Conservation (phyloP, 1,140 invertebrate genomes). For the Drosophila rhopaloa region DNA sequence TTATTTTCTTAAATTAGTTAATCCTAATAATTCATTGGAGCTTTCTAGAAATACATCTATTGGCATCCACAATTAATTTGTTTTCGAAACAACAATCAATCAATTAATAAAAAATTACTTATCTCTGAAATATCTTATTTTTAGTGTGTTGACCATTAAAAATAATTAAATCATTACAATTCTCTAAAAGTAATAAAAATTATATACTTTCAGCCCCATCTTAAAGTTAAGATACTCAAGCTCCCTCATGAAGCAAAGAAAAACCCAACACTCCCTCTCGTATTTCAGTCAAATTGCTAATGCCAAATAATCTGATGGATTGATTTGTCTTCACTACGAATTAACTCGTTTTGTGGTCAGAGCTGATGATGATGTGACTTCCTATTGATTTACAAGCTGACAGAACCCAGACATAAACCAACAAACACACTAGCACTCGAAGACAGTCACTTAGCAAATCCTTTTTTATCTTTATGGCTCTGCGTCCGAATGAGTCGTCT, state of each 20-base stretch:
- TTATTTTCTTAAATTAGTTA: too few relatives aligned
- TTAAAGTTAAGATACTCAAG: background rate
- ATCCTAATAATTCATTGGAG: too few relatives aligned
- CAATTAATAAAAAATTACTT: too few relatives aligned
- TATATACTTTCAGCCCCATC: too few relatives aligned
- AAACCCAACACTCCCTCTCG: conserved; percentile 20
- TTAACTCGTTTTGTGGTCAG: conserved; percentile 45
- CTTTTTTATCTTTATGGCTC: conserved; percentile 65
- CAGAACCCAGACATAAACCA: conserved; percentile 43
- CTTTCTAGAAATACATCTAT: too few relatives aligned
- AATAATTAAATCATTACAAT: too few relatives aligned
- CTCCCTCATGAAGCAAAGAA: background rate
- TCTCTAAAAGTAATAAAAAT: too few relatives aligned
- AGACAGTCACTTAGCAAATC: conserved; percentile 67
- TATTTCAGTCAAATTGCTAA: conserved; percentile 47
- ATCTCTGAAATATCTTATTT: too few relatives aligned
- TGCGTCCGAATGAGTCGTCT: conserved; percentile 47
- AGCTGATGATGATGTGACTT: conserved; percentile 36
- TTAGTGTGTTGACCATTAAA: too few relatives aligned
- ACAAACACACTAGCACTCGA: conserved; percentile 9
- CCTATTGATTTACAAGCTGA: conserved; percentile 74
- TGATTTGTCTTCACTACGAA: conserved; percentile 49
- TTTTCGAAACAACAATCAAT: too few relatives aligned
- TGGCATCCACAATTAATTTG: too few relatives aligned
- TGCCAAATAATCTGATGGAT: conserved; percentile 58